phyloP scores from a whole-genome alignment of 1,140 invertebrate species.

The Temnothorax longispinosus region DNA sequence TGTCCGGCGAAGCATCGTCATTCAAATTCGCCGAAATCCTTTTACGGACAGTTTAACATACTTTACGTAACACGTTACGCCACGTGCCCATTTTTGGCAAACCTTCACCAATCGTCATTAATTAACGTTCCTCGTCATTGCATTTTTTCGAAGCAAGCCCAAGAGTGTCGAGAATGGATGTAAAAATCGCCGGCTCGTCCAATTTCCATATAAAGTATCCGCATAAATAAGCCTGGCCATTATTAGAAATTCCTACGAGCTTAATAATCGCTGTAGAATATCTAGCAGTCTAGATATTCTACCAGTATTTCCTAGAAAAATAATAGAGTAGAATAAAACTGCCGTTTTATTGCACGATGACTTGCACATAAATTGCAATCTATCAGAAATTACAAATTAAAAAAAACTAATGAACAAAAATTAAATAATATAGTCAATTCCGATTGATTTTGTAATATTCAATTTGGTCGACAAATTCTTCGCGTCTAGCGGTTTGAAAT shows the following conservation, averaged over 20 bases:
- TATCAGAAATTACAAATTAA: neutral
- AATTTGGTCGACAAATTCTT: neutral
- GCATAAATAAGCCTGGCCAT: neutral
- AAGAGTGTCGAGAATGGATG: conserved; percentile 4
- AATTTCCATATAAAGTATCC: conserved; percentile 37
- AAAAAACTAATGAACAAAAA: neutral
- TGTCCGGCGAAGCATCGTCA: conserved; percentile 66
- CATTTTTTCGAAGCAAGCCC: neutral
- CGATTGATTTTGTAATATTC: neutral
- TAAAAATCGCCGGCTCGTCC: neutral
- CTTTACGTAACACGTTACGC: conserved; percentile 78
- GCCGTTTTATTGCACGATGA: neutral
- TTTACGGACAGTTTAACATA: conserved; percentile 69
- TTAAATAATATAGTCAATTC: neutral
- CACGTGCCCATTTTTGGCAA: conserved; percentile 77
- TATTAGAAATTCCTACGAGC: neutral
- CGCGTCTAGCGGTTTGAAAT: neutral
- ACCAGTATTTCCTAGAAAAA: neutral
- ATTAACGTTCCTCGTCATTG: conserved; percentile 49
- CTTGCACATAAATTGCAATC: neutral
- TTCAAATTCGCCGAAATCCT: conserved; percentile 75
- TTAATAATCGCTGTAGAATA: neutral
- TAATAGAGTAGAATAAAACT: neutral
- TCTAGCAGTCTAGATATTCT: neutral
- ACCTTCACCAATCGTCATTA: conserved; percentile 55